Evolutionary conservation across 2,888 invertebrate species (phyloP).

Genomic region (Tetragnatha montana): DNA sequence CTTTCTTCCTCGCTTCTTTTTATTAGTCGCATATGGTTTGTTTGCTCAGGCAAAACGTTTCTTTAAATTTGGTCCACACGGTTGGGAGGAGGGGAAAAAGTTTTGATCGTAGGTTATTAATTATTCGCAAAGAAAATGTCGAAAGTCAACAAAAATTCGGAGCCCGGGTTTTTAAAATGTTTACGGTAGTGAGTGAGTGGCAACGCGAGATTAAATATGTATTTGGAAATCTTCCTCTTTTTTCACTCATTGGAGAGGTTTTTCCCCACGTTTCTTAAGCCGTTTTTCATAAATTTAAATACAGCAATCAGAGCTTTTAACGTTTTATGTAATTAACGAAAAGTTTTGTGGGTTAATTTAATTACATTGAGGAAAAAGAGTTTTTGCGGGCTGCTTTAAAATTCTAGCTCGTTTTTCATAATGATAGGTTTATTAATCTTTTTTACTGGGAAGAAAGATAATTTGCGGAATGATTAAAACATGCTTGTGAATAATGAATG

Average conservation of each 20-base stretch:
- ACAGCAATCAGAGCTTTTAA: conserved; percentile 47
- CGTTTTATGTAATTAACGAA: conserved; percentile 41
- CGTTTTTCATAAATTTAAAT: conserved; percentile 46
- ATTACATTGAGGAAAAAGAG: background rate
- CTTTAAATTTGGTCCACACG: conserved; percentile 63
- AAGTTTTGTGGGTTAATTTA: conserved; percentile 20
- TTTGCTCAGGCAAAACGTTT: conserved; percentile 67
- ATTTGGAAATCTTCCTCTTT: conserved; percentile 31
- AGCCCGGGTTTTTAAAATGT: conserved; percentile 67
- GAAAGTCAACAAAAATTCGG: conserved; percentile 64
- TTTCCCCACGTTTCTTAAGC: conserved; percentile 4
- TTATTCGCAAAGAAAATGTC: conserved; percentile 66
- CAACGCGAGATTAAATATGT: conserved; percentile 64
- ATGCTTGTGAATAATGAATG: background rate
- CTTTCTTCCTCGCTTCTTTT: conserved; percentile 35
- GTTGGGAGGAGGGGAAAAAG: conserved; percentile 17
- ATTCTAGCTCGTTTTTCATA: background rate
- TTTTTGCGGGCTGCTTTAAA: background rate
- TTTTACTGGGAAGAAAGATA: background rate
- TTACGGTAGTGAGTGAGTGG: conserved; percentile 59
- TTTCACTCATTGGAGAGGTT: background rate
- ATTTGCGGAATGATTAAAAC: background rate
- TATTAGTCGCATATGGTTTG: conserved; percentile 54
- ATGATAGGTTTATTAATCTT: background rate
- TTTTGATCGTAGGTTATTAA: conserved; percentile 66